Conservation (phyloP, 1,140 invertebrate genomes). For the Scylla paramamosain region DNA sequence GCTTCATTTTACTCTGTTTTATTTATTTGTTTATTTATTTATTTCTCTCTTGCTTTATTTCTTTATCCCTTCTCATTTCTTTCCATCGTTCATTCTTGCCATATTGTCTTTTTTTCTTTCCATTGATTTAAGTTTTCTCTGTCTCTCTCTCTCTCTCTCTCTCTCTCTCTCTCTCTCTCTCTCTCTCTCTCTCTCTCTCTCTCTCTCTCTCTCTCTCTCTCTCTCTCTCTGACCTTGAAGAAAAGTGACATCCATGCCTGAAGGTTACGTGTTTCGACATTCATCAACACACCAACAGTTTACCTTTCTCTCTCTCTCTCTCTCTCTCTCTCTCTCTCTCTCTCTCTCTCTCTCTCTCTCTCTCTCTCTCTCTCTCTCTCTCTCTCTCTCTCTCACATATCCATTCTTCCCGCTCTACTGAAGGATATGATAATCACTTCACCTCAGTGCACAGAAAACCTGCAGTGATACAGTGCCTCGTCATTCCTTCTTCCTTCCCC, state of each 20-base stretch:
- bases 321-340: conserved; percentile 17
- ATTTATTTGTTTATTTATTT: no score
- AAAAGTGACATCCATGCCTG: not conserved
- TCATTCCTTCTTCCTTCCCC: not conserved
- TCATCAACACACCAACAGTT: not conserved
- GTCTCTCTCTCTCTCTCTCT: not conserved
- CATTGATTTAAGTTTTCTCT: not conserved
- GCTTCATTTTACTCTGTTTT: no score
- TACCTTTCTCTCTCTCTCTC: not conserved
- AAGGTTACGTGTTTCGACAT: not conserved
- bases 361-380: no score
- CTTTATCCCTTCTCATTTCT: not conserved
- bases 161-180: not conserved
- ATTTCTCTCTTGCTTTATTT: not conserved
- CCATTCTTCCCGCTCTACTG: not conserved
- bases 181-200: conserved; percentile 1
- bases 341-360: not conserved
- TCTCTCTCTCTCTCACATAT: not conserved
- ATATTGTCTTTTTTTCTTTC: no score
- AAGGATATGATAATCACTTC: not conserved
- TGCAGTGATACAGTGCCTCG: not conserved
- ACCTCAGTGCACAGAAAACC: not conserved
- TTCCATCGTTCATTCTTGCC: not conserved
- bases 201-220: conserved; percentile 1
- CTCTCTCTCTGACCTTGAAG: not conserved